These are phyloP conservation scores for Nannoperca obscura DNA, from an alignment of 2,797 vertebrate genomes.

Conservation along the genomic window DNA sequence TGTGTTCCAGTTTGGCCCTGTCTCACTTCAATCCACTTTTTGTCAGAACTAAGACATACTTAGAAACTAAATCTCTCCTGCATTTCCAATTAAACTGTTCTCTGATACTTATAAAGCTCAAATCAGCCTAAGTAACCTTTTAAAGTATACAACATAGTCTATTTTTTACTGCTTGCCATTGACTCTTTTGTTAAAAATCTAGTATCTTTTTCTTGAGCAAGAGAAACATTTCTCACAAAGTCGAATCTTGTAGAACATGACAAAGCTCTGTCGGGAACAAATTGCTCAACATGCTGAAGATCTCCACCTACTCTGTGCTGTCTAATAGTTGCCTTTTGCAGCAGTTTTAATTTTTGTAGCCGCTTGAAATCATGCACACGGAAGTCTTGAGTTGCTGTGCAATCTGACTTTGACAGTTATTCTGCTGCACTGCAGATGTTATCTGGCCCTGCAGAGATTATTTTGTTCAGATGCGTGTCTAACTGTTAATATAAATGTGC, in stretches of 20 bases:
- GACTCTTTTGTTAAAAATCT: neutral
- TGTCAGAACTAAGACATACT: neutral
- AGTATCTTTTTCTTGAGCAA: neutral
- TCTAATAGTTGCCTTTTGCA: conserved; percentile 40
- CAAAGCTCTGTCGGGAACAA: conserved; percentile 31
- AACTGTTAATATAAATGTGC: neutral
- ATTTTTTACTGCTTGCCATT: neutral
- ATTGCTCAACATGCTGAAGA: conserved; percentile 48
- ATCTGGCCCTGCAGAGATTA: neutral
- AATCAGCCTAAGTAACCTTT: neutral
- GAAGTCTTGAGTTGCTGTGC: conserved; percentile 56
- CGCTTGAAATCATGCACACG: conserved; percentile 23
- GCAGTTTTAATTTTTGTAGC: conserved; percentile 44
- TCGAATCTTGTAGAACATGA: conserved; percentile 10
- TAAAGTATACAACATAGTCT: neutral
- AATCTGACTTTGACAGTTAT: conserved; percentile 7
- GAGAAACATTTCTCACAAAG: conserved; percentile 3
- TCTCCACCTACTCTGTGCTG: conserved; percentile 20
- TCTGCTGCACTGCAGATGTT: neutral
- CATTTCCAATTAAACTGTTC: neutral
- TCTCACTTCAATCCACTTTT: neutral
- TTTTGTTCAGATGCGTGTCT: neutral
- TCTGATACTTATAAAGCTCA: neutral
- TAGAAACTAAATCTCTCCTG: neutral
- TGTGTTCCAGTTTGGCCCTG: neutral